Evolutionary conservation across 2,113 vertebrate genomes (phyloP).

Genomic region (Cyprinus carpio): DNA sequence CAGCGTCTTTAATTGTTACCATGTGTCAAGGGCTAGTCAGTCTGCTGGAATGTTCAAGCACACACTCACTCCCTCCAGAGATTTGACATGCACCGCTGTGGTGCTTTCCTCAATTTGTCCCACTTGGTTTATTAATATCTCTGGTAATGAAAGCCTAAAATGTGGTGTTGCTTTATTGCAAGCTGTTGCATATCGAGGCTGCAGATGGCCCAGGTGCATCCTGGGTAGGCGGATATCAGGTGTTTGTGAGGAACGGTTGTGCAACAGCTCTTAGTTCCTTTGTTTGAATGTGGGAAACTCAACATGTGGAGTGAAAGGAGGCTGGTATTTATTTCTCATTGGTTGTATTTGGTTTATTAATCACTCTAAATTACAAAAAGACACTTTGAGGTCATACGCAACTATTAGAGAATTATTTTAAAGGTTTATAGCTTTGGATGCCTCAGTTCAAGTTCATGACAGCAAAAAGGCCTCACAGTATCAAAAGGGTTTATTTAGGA

Average conservation of each 20-base stretch:
- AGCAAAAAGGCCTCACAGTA: background rate
- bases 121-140: conserved; percentile 8
- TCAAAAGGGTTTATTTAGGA: background rate
- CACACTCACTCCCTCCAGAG: conserved; percentile 42
- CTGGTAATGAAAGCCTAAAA: background rate
- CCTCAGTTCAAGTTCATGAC: background rate
- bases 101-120: conserved; percentile 23
- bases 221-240: conserved; percentile 24
- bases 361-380: background rate
- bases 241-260: conserved; percentile 3
- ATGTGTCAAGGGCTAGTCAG: conserved; percentile 72
- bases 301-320: background rate
- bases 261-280: background rate
- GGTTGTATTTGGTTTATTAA: background rate
- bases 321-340: background rate
- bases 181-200: background rate
- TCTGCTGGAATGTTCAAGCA: conserved; percentile 63
- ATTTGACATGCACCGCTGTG: conserved; percentile 28
- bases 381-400: background rate
- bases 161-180: background rate
- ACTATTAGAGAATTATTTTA: background rate
- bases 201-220: conserved; percentile 26
- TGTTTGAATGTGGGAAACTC: conserved; percentile 7
- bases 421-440: too few species aligned
- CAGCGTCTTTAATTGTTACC: conserved; percentile 72